Conservation (phyloP, 2,888 invertebrate species). For the Parnassius orleans region DNA sequence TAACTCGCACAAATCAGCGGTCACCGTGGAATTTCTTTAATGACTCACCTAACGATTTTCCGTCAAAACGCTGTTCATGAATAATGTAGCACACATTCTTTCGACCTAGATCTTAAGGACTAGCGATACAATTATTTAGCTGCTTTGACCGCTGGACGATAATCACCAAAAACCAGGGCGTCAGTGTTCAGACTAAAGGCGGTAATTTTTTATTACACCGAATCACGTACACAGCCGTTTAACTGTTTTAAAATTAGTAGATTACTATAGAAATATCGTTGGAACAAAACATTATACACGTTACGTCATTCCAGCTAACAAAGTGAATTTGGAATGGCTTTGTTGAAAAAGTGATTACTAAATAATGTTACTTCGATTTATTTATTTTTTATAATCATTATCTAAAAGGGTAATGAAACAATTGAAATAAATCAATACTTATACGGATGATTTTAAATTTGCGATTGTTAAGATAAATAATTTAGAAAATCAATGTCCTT, state of each 20-base stretch:
- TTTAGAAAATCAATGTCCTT: too few species aligned
- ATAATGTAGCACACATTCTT: constrained; percentile 65
- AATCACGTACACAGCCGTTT: constrained; percentile 45
- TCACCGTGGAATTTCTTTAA: constrained; percentile 56
- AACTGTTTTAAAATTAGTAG: constrained; percentile 14
- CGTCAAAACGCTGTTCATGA: constrained; percentile 70
- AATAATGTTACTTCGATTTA: too few species aligned
- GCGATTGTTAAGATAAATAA: too few species aligned
- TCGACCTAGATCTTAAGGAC: constrained; percentile 58
- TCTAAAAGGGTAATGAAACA: too few species aligned
- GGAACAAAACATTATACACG: constrained; percentile 4
- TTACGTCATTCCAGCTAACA: constrained; percentile 12
- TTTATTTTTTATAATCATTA: too few species aligned
- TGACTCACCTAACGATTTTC: constrained; percentile 77
- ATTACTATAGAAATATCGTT: constrained; percentile 19
- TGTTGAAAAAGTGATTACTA: neutral
- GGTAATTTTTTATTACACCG: constrained; percentile 50
- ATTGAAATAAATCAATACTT: too few species aligned
- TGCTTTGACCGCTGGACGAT: constrained; percentile 34
- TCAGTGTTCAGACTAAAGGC: constrained; percentile 28
- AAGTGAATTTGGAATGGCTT: neutral
- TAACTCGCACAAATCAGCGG: constrained; percentile 35
- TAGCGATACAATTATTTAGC: constrained; percentile 36
- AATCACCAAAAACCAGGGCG: constrained; percentile 36
- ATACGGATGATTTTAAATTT: too few species aligned